These are phyloP conservation scores for Hydrophis major DNA, from an alignment of 2,797 vertebrate species.

Conservation along the genomic window DNA sequence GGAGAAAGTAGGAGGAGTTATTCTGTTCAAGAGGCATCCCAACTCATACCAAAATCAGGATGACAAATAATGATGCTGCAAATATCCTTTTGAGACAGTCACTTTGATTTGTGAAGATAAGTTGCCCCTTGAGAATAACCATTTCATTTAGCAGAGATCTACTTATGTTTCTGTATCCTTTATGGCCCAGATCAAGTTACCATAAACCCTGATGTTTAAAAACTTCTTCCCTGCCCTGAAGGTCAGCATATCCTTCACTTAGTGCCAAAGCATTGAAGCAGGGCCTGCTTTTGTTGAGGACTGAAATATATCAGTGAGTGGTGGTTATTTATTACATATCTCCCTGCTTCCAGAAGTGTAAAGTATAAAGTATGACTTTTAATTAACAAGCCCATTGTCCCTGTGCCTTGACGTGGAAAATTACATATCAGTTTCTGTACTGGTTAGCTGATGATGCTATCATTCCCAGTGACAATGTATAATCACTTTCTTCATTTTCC, in stretches of 20 bases:
- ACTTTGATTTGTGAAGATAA: neutral
- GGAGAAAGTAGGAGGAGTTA: neutral
- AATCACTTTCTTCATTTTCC: conserved; percentile 34
- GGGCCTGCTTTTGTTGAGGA: conserved; percentile 50
- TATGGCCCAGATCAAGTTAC: conserved; percentile 18
- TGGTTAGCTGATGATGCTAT: conserved; percentile 55
- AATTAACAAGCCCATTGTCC: conserved; percentile 64
- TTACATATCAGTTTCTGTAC: conserved; percentile 52
- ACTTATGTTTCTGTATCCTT: conserved; percentile 43
- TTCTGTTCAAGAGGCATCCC: neutral
- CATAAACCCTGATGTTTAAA: conserved; percentile 33
- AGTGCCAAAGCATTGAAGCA: conserved; percentile 58
- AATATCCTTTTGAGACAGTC: neutral
- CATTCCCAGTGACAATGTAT: conserved; percentile 40
- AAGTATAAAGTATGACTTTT: conserved; percentile 59
- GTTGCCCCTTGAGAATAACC: neutral
- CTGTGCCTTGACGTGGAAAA: conserved; percentile 67
- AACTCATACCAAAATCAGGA: neutral
- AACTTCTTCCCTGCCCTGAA: conserved; percentile 19
- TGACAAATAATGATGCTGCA: neutral
- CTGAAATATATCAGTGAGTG: conserved; percentile 43
- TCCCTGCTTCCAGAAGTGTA: conserved; percentile 43
- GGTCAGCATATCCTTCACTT: conserved; percentile 56
- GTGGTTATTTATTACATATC: conserved; percentile 57
- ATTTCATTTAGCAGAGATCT: conserved; percentile 24